These are phyloP conservation scores for Agrypnus murinus DNA, from an alignment of 2,888 invertebrate genomes.

Conservation along the genomic window DNA sequence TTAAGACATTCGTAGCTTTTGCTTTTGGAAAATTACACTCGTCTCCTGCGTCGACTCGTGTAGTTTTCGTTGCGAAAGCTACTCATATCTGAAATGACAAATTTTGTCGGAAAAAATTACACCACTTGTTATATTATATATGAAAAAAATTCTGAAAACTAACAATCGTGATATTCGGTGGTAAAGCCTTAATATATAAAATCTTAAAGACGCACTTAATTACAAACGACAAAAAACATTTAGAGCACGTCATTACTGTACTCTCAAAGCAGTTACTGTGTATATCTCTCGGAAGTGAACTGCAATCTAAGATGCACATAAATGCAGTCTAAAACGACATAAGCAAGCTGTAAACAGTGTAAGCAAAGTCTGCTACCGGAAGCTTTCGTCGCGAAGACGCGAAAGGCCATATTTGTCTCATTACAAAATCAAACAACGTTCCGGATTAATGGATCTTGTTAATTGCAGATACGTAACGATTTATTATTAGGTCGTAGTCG, in stretches of 20 bases:
- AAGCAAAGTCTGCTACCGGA: constrained; percentile 62
- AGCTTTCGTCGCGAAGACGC: constrained; percentile 56
- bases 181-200: too few species aligned
- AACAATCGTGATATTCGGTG: too few species aligned
- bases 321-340: constrained; percentile 50
- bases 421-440: constrained; percentile 68
- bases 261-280: constrained; percentile 5
- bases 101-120: too few species aligned
- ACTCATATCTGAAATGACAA: too few species aligned
- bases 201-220: too few species aligned
- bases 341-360: constrained; percentile 62
- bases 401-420: constrained; percentile 65
- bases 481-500: constrained; percentile 27
- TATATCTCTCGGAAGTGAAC: constrained; percentile 32
- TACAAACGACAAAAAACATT: background rate
- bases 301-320: constrained; percentile 56
- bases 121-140: too few species aligned
- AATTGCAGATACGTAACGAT: constrained; percentile 58
- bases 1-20: too few species aligned
- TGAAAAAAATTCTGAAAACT: too few species aligned
- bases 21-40: too few species aligned
- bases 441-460: constrained; percentile 64
- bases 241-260: background rate
- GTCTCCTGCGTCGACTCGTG: too few species aligned
- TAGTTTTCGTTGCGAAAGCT: too few species aligned